phyloP scores from a whole-genome alignment of 2,113 vertebrate genomes.

The Chaetodon trifascialis region DNA sequence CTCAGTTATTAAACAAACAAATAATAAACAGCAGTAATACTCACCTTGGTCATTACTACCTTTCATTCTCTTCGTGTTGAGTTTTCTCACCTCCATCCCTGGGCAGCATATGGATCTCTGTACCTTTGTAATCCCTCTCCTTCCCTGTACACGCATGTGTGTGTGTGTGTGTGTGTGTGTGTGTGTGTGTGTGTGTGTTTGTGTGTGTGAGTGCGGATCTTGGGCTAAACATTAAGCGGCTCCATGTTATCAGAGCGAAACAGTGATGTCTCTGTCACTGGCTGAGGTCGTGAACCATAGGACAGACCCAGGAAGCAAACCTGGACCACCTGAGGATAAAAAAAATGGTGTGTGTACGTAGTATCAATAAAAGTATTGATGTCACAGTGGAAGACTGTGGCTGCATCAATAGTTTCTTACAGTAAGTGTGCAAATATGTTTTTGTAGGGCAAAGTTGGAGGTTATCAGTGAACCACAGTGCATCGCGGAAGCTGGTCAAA shows the following conservation, averaged over 20 bases:
- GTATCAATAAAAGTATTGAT: slow-evolving; percentile 33
- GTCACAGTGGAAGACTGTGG: background rate
- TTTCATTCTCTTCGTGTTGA: slow-evolving; percentile 26
- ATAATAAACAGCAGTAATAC: slow-evolving; percentile 22
- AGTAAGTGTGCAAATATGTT: slow-evolving; percentile 9
- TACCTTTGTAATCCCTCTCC: slow-evolving; percentile 65
- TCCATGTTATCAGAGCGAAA: slow-evolving; percentile 64
- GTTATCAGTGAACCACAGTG: slow-evolving; percentile 44
- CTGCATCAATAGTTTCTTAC: slow-evolving; percentile 26
- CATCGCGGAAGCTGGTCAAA: background rate
- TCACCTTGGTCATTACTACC: slow-evolving; percentile 54
- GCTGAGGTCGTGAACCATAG: slow-evolving; percentile 28
- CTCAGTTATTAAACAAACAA: slow-evolving; percentile 3
- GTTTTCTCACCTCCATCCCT: slow-evolving; percentile 71
- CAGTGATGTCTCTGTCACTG: slow-evolving; percentile 67
- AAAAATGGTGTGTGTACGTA: too few relatives aligned
- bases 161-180: slow-evolving; percentile 43
- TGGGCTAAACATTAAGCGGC: slow-evolving; percentile 84
- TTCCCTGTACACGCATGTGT: slow-evolving; percentile 28
- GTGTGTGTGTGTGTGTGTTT: slow-evolving; percentile 55
- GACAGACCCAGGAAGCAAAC: slow-evolving; percentile 31
- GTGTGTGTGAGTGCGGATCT: slow-evolving; percentile 43
- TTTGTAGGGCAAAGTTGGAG: background rate
- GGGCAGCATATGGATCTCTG: slow-evolving; percentile 45
- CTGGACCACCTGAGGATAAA: background rate